Conservation (phyloP, 2,797 vertebrate species). For the Myotis myotis region DNA sequence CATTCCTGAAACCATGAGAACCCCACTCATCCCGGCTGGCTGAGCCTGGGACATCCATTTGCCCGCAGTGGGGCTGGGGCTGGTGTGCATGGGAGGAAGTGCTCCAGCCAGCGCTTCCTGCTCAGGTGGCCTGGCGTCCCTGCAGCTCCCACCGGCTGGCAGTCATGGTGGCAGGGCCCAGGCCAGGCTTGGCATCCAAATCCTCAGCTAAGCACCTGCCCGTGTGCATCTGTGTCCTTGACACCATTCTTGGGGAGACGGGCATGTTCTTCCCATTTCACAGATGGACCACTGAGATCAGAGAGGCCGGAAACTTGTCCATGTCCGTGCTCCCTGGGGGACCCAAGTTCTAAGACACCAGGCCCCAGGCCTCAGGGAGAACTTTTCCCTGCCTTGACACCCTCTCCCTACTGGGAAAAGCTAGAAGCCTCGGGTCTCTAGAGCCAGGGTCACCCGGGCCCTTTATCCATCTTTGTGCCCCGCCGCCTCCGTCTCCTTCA, state of each 20-base stretch:
- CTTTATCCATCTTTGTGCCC: not conserved
- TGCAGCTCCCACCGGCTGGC: not conserved
- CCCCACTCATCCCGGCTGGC: not conserved
- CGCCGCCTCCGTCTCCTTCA: not conserved
- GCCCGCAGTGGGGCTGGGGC: not conserved
- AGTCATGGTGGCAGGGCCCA: not conserved
- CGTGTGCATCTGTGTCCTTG: not conserved
- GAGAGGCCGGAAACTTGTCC: not conserved
- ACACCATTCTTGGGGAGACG: not conserved
- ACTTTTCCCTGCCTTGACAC: too few relatives aligned
- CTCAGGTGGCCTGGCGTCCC: not conserved
- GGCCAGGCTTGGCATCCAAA: not conserved
- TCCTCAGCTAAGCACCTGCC: not conserved
- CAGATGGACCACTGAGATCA: not conserved
- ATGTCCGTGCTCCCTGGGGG: not conserved
- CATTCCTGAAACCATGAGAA: constrained; percentile 7
- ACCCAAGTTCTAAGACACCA: not conserved
- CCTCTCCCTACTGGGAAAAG: not conserved
- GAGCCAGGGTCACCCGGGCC: not conserved
- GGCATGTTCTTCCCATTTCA: not conserved
- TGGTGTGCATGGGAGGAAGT: constrained; percentile 51
- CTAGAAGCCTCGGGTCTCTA: not conserved
- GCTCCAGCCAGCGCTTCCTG: constrained; percentile 54
- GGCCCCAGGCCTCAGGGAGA: not conserved
- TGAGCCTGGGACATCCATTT: constrained; percentile 42